These are phyloP conservation scores for Brachypalpus laphriformis DNA, from an alignment of 2,888 invertebrate genomes.

Conservation along the genomic window DNA sequence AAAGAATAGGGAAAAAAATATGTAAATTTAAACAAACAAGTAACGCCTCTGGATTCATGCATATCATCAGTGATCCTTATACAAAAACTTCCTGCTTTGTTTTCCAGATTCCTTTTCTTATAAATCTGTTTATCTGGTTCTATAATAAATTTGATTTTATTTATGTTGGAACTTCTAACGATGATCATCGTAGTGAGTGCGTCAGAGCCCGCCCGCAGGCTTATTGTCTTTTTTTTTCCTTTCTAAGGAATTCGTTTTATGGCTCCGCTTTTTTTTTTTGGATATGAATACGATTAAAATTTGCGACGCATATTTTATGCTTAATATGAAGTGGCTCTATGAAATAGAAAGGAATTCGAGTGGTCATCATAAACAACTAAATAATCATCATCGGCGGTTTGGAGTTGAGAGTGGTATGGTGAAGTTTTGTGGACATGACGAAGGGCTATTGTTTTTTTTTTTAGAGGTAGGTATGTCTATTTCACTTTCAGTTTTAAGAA, in stretches of 20 bases:
- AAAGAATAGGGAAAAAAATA: background rate
- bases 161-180: background rate
- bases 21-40: background rate
- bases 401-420: background rate
- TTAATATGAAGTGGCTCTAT: background rate
- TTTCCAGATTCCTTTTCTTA: background rate
- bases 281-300: background rate
- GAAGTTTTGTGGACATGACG: background rate
- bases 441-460: background rate
- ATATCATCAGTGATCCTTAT: background rate
- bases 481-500: background rate
- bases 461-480: background rate
- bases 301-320: conserved; percentile 10
- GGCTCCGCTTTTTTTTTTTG: background rate
- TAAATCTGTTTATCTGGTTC: background rate
- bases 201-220: background rate
- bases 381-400: background rate
- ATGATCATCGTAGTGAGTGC: background rate
- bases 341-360: background rate
- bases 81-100: conserved; percentile 3
- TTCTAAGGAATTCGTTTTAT: background rate
- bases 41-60: conserved; percentile 4
- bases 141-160: background rate
- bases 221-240: background rate
- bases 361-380: background rate